These are phyloP conservation scores for Puffinus mauretanicus DNA, from an alignment of 2,113 vertebrate genomes.

Conservation along the genomic window DNA sequence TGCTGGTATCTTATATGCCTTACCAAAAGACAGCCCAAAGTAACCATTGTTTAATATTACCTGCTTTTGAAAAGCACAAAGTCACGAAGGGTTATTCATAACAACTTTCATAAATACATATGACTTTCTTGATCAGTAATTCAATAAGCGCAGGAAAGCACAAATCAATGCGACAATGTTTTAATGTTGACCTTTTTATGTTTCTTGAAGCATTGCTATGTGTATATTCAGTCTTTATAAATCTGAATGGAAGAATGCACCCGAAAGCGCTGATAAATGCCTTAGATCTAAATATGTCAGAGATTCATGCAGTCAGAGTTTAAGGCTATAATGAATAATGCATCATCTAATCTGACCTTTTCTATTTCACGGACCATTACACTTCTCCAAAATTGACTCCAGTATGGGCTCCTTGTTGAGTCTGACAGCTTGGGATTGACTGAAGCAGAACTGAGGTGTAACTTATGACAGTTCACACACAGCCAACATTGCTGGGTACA, in stretches of 20 bases:
- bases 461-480: accelerated
- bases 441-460: neutral
- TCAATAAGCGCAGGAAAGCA: neutral
- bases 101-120: neutral
- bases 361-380: neutral
- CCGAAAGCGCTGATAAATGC: neutral
- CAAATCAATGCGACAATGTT: neutral
- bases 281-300: neutral
- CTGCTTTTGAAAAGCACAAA: neutral
- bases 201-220: neutral
- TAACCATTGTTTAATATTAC: neutral
- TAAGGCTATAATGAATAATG: neutral
- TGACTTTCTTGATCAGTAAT: neutral
- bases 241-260: neutral
- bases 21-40: neutral
- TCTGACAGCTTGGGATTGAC: neutral
- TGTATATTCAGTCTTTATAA: neutral
- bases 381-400: neutral
- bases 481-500: neutral
- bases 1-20: neutral
- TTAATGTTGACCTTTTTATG: neutral
- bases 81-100: neutral
- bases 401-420: neutral
- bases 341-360: constrained; percentile 17
- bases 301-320: neutral